Evolutionary conservation across 1,140 invertebrate species (phyloP), one percentile per base, ranked within the genome.

Genomic region (Cydia strobilella): DNA sequence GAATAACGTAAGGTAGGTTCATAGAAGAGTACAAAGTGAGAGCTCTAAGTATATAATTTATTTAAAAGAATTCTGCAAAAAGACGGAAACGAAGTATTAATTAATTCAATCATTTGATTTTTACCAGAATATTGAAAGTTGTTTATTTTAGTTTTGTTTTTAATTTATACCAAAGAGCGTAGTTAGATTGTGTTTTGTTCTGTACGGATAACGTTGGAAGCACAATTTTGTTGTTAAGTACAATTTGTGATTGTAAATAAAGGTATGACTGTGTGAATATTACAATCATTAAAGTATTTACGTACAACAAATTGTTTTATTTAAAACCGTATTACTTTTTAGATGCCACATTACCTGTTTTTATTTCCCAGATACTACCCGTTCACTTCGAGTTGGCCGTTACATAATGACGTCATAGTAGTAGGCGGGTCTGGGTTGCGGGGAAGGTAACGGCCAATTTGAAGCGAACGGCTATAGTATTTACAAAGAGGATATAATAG

Each of bases 251-350:
- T 83, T 90, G 90, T 92, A 92, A 89, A 90, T 90, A 92, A 78
- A 84, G 77, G 87, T 88, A 91, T 92, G 89, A 90, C 79, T 87
- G 89, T 91, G 89, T 92, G 89, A 89, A 90, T 90, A 92, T 88
- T 89, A 85, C 89, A 89, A 90, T 90, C 85, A 90, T 90, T 92
- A 90, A 90, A 92, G 82, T 92, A 92, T 92, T 92, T 92, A 92
- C 86, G 82, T 91, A 92, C 75, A 80, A 45, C 10, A 51, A 31
- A 48, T 74, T 35, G 63, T 77, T 72, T 75, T 72, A 73, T 73
- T 75, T 54, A 13, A 13, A 13, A 75, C 18, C 45, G 42, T n/a
- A 20, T 54, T n/a, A 54, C 74, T 72, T 13, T 12, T 12, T 42
- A 3, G 0, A 15, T 45, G 13, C 12, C 42, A 13, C 10, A 12